phyloP scores from a whole-genome alignment of 1,140 invertebrate species.

The Sinonovacula constricta region DNA sequence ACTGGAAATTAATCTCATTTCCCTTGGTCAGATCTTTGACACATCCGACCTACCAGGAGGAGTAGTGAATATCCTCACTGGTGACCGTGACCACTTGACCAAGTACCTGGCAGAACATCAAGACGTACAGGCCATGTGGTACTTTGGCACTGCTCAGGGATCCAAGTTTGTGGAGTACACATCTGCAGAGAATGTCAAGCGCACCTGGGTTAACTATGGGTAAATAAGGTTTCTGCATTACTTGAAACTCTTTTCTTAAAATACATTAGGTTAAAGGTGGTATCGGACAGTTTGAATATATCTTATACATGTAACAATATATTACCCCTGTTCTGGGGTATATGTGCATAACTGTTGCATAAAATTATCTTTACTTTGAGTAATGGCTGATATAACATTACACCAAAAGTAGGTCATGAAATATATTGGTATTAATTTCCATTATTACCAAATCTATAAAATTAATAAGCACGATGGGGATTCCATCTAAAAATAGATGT shows the following conservation, averaged over 20 bases:
- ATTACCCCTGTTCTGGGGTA: too few relatives aligned
- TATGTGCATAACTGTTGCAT: too few relatives aligned
- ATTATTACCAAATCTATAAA: too few relatives aligned
- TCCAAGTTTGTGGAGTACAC: slow-evolving; percentile 78
- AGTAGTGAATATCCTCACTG: slow-evolving; percentile 81
- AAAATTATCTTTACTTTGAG: too few relatives aligned
- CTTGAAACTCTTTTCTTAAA: neutral
- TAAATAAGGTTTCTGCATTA: neutral
- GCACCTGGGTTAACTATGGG: slow-evolving; percentile 80
- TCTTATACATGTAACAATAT: too few relatives aligned
- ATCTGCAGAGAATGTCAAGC: slow-evolving; percentile 78
- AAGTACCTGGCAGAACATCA: slow-evolving; percentile 79
- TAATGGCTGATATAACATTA: too few relatives aligned
- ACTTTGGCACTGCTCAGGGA: slow-evolving; percentile 75
- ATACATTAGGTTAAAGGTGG: neutral
- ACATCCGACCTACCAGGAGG: slow-evolving; percentile 80
- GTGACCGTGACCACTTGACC: slow-evolving; percentile 78
- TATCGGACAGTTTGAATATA: too few relatives aligned
- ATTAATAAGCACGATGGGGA: too few relatives aligned
- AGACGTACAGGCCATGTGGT: slow-evolving; percentile 80
- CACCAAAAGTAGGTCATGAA: too few relatives aligned
- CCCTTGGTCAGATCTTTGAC: slow-evolving; percentile 80
- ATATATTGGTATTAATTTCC: too few relatives aligned
- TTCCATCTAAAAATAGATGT: too few relatives aligned
- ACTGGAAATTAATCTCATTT: too few relatives aligned